These are phyloP conservation scores for Tineola bisselliella DNA, from an alignment of 2,888 invertebrate species.

Conservation along the genomic window DNA sequence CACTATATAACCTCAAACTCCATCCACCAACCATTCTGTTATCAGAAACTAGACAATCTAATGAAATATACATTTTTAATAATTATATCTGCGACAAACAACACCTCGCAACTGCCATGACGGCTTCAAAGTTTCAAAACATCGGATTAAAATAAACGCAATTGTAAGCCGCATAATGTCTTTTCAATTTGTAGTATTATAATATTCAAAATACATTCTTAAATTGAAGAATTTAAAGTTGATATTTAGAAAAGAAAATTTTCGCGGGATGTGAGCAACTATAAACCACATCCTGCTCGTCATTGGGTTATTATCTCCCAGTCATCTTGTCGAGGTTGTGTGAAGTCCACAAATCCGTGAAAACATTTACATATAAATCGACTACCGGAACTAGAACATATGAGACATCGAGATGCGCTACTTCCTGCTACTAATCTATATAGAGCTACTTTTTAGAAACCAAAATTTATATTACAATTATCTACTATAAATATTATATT, in stretches of 20 bases:
- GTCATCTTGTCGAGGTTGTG: conserved; percentile 9
- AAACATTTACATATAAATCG: conserved; percentile 22
- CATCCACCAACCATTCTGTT: too few species aligned
- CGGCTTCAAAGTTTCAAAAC: too few species aligned
- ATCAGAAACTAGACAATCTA: too few species aligned
- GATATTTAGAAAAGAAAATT: not conserved
- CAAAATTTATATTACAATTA: too few species aligned
- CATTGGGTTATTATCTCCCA: not conserved
- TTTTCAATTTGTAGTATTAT: too few species aligned
- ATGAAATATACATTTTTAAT: too few species aligned
- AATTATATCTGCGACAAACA: too few species aligned
- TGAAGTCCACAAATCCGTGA: conserved; percentile 18
- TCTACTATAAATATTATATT: too few species aligned
- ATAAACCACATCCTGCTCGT: not conserved
- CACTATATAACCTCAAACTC: too few species aligned
- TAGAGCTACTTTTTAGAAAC: conserved; percentile 10
- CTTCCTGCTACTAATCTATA: conserved; percentile 1
- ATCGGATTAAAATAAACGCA: too few species aligned
- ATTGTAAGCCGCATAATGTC: too few species aligned
- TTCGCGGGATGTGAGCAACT: not conserved
- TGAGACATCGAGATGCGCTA: not conserved
- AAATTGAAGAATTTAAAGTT: not conserved
- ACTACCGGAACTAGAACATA: conserved; percentile 18
- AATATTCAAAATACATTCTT: not conserved
- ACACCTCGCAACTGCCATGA: too few species aligned